Evolutionary conservation across 2,113 vertebrate species (phyloP), one percentile per base, ranked within the genome.

Genomic region (Cottus gobio): DNA sequence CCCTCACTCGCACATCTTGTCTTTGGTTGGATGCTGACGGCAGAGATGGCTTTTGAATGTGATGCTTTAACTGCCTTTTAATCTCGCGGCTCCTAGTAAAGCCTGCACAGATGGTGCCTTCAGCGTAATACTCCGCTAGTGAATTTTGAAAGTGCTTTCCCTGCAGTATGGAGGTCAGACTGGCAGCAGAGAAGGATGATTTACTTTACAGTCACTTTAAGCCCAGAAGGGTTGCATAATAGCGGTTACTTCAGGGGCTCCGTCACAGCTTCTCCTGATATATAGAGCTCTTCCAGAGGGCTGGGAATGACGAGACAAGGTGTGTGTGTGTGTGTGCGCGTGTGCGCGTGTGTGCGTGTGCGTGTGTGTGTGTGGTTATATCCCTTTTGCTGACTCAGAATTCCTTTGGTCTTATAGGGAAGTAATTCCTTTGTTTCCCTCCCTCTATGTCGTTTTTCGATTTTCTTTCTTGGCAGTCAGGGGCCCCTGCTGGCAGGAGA

Each of bases 121-220:
- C 75, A 57, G 87, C 83, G 75, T 90, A 89, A 91, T 89, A 89
- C 87, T 82, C 87, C 2, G 52, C 65, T 79, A 67, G 82, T 87
- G 90, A 87, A 87, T 90, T 89, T 89, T 85, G 22, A 87, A 86
- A 91, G 81, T 82, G 87, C 91, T 92, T 87, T 89, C 84, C 87
- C 82, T 87, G 92, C 90, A 90, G 74, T 90, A 86, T 80, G 84
- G 89, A 92, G 90, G 92, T 91, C 90, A 91, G 87, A 76, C 85
- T 83, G 78, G 82, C 86, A 31, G 87, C 84, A 81, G 78, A 78
- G 70, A 80, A 58, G 85, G 82, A 92, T 93, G 91, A 92, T 93
- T 93, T 92, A 94, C 91, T 86, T 84, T 86, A 70, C 70, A 85
- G 85, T 90, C 92, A 83, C 84, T 90, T 92, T 89, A 89, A 88